Conservation (phyloP, 2,888 invertebrate species). For the Pecten maximus region DNA sequence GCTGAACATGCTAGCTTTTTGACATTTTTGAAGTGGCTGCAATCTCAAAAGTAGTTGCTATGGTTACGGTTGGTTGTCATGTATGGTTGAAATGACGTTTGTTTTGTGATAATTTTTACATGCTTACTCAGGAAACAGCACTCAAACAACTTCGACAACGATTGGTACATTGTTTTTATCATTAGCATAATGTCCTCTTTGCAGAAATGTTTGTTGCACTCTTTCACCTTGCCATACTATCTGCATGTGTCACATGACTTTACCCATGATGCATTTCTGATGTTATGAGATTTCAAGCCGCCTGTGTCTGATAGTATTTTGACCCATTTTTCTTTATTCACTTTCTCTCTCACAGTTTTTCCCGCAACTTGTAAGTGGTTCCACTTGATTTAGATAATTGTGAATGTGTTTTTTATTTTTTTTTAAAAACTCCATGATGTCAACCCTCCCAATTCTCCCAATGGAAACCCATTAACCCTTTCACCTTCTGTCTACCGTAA, state of each 20-base stretch:
- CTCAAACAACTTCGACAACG: conserved; percentile 17
- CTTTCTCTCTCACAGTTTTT: background rate
- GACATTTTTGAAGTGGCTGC: conserved; percentile 2
- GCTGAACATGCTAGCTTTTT: conserved; percentile 22
- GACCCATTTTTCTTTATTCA: background rate
- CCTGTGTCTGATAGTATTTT: conserved; percentile 19
- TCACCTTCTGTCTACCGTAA: background rate
- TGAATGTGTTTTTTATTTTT: background rate
- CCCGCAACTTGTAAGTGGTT: background rate
- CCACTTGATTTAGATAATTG: conserved; percentile 26
- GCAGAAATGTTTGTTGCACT: conserved; percentile 36
- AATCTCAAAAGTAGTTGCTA: conserved; percentile 9
- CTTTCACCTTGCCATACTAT: conserved; percentile 10
- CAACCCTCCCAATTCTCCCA: background rate
- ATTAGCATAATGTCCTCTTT: conserved; percentile 23
- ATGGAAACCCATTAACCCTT: conserved; percentile 17
- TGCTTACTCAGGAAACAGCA: conserved; percentile 35
- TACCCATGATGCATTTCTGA: background rate
- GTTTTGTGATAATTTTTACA: conserved; percentile 33
- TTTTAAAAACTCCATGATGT: background rate
- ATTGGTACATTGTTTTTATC: conserved; percentile 24
- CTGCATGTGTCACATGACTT: conserved; percentile 31
- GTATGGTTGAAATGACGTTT: conserved; percentile 32
- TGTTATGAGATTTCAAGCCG: conserved; percentile 1
- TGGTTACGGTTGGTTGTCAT: conserved; percentile 18